These are phyloP conservation scores for Lycaon pictus DNA, from an alignment of 2,113 vertebrate genomes.

Conservation along the genomic window DNA sequence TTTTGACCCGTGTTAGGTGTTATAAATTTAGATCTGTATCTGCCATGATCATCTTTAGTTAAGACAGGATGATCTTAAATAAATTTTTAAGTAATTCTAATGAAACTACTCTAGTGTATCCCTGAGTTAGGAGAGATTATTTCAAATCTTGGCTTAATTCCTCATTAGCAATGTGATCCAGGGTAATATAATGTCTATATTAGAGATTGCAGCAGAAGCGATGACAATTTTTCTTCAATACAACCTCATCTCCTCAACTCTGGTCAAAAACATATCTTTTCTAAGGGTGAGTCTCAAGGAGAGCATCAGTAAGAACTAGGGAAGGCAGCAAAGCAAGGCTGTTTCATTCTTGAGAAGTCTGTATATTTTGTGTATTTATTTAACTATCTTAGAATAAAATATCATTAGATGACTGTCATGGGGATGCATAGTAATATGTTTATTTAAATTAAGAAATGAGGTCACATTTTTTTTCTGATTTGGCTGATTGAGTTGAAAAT, in stretches of 20 bases:
- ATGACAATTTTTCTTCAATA: background rate
- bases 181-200: background rate
- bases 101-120: background rate
- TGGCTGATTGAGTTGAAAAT: background rate
- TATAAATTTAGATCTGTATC: background rate
- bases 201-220: background rate
- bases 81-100: background rate
- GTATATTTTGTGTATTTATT: background rate
- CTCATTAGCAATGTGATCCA: background rate
- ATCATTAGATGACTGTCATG: background rate
- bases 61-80: background rate
- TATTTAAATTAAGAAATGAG: constrained; percentile 28
- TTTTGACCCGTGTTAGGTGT: background rate
- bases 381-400: background rate
- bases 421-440: background rate
- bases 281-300: background rate
- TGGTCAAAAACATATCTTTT: background rate
- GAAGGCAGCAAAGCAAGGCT: background rate
- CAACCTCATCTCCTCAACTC: background rate
- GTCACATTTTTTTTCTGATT: background rate
- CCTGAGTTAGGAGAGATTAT: background rate
- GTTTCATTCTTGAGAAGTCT: background rate
- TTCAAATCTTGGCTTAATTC: background rate
- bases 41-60: background rate
- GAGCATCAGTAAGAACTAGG: background rate